These are phyloP conservation scores for Sebastes reedi DNA, from an alignment of 2,797 vertebrate genomes.

Conservation along the genomic window DNA sequence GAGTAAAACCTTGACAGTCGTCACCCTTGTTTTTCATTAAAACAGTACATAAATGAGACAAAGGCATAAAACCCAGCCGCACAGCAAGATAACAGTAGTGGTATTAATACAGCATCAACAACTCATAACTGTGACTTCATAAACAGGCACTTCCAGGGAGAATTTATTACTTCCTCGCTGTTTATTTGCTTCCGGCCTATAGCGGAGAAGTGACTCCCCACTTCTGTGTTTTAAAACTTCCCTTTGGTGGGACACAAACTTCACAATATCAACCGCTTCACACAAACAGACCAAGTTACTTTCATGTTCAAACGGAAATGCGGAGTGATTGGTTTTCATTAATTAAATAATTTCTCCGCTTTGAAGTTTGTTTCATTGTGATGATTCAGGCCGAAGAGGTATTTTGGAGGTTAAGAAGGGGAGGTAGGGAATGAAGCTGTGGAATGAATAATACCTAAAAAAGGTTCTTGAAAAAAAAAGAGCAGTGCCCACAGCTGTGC, in stretches of 20 bases:
- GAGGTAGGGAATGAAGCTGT: conserved; percentile 1
- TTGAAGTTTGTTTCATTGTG: conserved; percentile 45
- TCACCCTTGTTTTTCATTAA: conserved; percentile 28
- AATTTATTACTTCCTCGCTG: conserved; percentile 29
- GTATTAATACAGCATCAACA: conserved; percentile 36
- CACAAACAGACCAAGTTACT: conserved; percentile 30
- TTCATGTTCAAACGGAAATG: conserved; percentile 40
- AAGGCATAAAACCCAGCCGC: background rate
- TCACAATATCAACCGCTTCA: conserved; percentile 28
- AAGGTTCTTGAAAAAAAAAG: background rate
- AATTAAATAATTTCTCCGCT: conserved; percentile 35
- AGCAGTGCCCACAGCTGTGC: conserved; percentile 32
- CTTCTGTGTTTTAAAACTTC: conserved; percentile 18
- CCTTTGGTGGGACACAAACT: conserved; percentile 7
- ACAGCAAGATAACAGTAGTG: conserved; percentile 25
- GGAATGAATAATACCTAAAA: conserved; percentile 23
- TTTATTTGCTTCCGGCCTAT: conserved; percentile 35
- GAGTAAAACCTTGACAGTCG: background rate
- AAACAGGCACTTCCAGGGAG: conserved; percentile 36
- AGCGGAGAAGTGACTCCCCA: background rate
- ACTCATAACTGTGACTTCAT: conserved; percentile 38
- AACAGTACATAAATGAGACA: conserved; percentile 31
- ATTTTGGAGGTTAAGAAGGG: background rate
- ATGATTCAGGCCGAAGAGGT: conserved; percentile 2
- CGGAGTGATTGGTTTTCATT: conserved; percentile 45